A percentile compares a stretch with the other conserved stretches of the same genome.
Conservation (phyloP, 2,113 vertebrate species). For the Apistogramma diplotaenia region DNA sequence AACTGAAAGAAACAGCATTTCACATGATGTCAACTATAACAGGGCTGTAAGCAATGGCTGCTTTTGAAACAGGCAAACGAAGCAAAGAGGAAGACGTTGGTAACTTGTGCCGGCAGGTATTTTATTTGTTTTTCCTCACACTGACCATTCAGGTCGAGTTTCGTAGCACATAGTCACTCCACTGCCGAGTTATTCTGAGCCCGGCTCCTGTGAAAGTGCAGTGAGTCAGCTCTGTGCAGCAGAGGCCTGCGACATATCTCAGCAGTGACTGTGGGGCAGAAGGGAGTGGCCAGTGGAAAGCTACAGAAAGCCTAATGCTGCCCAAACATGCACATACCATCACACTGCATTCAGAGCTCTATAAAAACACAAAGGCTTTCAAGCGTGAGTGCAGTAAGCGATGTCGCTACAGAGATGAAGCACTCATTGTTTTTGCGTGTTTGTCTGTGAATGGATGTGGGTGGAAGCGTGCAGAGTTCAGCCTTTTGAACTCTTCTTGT, state of each 20-base stretch:
- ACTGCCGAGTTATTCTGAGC: slow-evolving; percentile 1
- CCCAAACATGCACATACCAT: slow-evolving; percentile 21
- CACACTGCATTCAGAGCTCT: neutral
- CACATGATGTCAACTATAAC: neutral
- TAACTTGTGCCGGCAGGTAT: neutral
- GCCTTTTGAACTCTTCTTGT: neutral
- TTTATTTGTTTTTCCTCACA: neutral
- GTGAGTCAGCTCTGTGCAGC: slow-evolving; percentile 44
- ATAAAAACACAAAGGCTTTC: neutral
- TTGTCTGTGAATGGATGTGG: slow-evolving; percentile 14
- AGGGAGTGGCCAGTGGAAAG: slow-evolving; percentile 48
- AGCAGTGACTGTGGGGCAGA: neutral
- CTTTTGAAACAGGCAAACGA: neutral
- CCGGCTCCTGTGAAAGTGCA: neutral
- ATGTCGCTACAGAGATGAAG: neutral
- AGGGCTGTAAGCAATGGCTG: neutral
- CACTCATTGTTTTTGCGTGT: neutral
- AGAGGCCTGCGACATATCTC: slow-evolving; percentile 9
- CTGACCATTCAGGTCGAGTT: neutral
- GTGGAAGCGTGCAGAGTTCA: neutral
- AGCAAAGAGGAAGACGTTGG: neutral
- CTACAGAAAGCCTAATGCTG: neutral
- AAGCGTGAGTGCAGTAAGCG: neutral
- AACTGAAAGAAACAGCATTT: neutral
- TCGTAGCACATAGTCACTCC: neutral